A percentile compares a stretch with the other conserved stretches of the same genome.
Conservation (phyloP, 2,888 invertebrate genomes). For the Cerceris ruficornis region DNA sequence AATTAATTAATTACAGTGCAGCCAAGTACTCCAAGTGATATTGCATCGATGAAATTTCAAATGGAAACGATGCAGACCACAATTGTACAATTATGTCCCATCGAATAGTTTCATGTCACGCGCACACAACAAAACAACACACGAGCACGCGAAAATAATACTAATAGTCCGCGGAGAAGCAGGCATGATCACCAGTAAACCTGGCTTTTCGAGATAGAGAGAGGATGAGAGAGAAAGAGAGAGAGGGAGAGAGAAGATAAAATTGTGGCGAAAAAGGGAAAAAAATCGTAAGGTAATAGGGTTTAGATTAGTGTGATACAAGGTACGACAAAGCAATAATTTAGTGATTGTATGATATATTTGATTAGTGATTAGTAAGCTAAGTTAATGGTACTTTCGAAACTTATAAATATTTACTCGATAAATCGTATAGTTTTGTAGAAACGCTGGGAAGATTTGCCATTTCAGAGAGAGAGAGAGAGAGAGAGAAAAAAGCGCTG, state of each 20-base stretch:
- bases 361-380: conserved; percentile 77
- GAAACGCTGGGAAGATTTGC: conserved; percentile 73
- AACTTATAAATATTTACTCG: conserved; percentile 79
- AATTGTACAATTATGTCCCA: conserved; percentile 6
- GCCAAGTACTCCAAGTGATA: conserved; percentile 17
- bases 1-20: conserved; percentile 49
- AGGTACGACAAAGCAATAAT: conserved; percentile 81
- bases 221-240: conserved; percentile 29
- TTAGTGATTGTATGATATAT: conserved; percentile 81
- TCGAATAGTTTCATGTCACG: conserved; percentile 14
- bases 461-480: conserved; percentile 58
- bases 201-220: conserved; percentile 58
- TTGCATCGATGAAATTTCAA: conserved; percentile 39
- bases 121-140: not conserved
- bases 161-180: conserved; percentile 24
- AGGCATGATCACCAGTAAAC: conserved; percentile 51
- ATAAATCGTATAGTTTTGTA: conserved; percentile 81
- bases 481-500: conserved; percentile 50
- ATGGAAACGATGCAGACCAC: conserved; percentile 31
- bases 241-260: conserved; percentile 21
- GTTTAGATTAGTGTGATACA: conserved; percentile 81
- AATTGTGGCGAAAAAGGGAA: conserved; percentile 22
- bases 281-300: conserved; percentile 67
- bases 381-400: conserved; percentile 78
- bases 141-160: conserved; percentile 1